phyloP scores from a whole-genome alignment of 2,888 invertebrate genomes.

The Eumerus sabulonum region DNA sequence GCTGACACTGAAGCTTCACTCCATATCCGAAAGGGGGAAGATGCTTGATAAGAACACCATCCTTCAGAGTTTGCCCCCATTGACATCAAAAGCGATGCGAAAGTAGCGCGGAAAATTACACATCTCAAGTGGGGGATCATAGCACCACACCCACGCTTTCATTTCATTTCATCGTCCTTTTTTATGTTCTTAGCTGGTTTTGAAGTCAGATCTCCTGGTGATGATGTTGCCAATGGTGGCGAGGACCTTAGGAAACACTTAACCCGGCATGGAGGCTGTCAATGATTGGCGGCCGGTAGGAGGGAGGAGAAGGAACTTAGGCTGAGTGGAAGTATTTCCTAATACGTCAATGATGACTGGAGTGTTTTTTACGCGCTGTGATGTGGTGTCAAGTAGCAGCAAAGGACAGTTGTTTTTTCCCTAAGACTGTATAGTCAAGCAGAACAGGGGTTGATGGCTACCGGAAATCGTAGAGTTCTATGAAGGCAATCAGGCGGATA shows the following conservation, averaged over 20 bases:
- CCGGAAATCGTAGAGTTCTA: slow-evolving; percentile 51
- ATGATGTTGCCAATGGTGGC: slow-evolving; percentile 25
- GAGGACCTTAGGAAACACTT: slow-evolving; percentile 51
- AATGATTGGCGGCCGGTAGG: slow-evolving; percentile 4
- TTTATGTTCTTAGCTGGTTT: not conserved
- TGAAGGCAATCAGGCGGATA: slow-evolving; percentile 46
- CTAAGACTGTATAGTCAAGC: no score
- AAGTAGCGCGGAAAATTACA: slow-evolving; percentile 63
- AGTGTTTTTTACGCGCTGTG: slow-evolving; percentile 60
- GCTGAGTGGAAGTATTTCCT: slow-evolving; percentile 33
- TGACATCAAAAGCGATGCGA: slow-evolving; percentile 52
- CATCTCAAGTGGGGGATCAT: slow-evolving; percentile 37
- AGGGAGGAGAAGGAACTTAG: no score
- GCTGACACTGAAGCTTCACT: not conserved
- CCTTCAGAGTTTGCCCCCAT: slow-evolving; percentile 47
- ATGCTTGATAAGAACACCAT: slow-evolving; percentile 49
- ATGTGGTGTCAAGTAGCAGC: slow-evolving; percentile 60
- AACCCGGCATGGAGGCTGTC: slow-evolving; percentile 46
- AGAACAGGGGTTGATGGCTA: slow-evolving; percentile 10
- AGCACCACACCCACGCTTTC: slow-evolving; percentile 24
- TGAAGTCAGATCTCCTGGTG: slow-evolving; percentile 55
- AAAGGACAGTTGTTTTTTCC: slow-evolving; percentile 35
- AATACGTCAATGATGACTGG: slow-evolving; percentile 62
- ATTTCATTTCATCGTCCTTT: slow-evolving; percentile 11
- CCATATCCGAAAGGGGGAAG: not conserved